A percentile compares a stretch with the other conserved stretches of the same genome.
Evolutionary conservation across 2,888 invertebrate genomes (phyloP).

Genomic region (Amphiduros pacificus): DNA sequence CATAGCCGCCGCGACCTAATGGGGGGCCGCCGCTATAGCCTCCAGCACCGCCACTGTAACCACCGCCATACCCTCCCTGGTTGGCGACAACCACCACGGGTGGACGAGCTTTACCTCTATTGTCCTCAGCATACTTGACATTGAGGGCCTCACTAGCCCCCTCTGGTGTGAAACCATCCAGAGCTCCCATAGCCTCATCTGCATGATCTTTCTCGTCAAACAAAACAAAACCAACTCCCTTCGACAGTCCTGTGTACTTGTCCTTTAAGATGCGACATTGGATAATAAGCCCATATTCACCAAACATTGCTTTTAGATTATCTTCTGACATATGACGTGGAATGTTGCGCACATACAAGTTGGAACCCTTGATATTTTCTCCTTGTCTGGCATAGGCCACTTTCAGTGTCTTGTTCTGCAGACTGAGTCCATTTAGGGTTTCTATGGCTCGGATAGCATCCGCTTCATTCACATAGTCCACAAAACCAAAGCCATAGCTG

Average conservation of each 20-base stretch:
- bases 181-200: slow-evolving; percentile 63
- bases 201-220: slow-evolving; percentile 87
- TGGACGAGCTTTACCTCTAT: slow-evolving; percentile 52
- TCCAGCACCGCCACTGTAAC: slow-evolving; percentile 13
- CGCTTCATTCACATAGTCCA: slow-evolving; percentile 82
- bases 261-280: slow-evolving; percentile 89
- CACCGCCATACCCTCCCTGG: slow-evolving; percentile 18
- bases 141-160: slow-evolving; percentile 70
- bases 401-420: slow-evolving; percentile 90
- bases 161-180: slow-evolving; percentile 26
- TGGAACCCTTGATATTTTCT: slow-evolving; percentile 90
- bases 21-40: slow-evolving; percentile 14
- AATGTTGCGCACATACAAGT: slow-evolving; percentile 89
- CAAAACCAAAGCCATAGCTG: slow-evolving; percentile 95
- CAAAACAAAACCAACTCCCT: slow-evolving; percentile 84
- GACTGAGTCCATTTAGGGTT: slow-evolving; percentile 82
- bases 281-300: slow-evolving; percentile 85
- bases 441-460: slow-evolving; percentile 86
- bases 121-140: slow-evolving; percentile 85
- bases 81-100: neutral
- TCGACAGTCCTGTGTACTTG: slow-evolving; percentile 81
- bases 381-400: slow-evolving; percentile 90
- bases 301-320: slow-evolving; percentile 82
- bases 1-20: slow-evolving; percentile 10
- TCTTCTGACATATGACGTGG: slow-evolving; percentile 70